A percentile compares a stretch with the other conserved stretches of the same genome.
These are phyloP conservation scores for Andrena camellia DNA, from an alignment of 2,888 invertebrate genomes.

Conservation along the genomic window DNA sequence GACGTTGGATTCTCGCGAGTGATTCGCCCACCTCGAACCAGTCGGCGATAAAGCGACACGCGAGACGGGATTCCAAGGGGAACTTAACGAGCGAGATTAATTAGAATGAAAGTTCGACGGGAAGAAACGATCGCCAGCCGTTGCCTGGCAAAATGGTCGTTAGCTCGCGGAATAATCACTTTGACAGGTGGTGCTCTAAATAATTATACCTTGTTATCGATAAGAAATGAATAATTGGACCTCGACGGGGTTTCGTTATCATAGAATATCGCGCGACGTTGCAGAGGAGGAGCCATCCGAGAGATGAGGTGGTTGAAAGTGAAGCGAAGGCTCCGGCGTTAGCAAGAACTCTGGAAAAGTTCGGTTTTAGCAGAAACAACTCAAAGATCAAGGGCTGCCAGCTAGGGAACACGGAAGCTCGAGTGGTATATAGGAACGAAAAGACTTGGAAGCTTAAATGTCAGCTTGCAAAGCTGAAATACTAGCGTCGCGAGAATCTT, in stretches of 20 bases:
- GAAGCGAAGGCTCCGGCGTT: background rate
- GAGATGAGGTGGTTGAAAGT: background rate
- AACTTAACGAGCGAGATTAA: slow-evolving; percentile 27
- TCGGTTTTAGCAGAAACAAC: background rate
- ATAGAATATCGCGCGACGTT: background rate
- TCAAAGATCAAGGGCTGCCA: background rate
- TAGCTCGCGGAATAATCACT: slow-evolving; percentile 30
- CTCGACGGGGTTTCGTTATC: background rate
- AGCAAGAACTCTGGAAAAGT: background rate
- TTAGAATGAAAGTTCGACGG: slow-evolving; percentile 6
- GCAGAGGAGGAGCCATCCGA: too few relatives aligned
- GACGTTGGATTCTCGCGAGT: background rate
- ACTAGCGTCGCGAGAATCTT: background rate
- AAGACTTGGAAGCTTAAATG: background rate
- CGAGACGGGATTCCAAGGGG: slow-evolving; percentile 1
- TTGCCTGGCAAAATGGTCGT: slow-evolving; percentile 34
- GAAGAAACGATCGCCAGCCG: slow-evolving; percentile 14
- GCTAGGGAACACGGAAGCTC: background rate
- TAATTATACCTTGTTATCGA: slow-evolving; percentile 33
- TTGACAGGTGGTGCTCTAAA: slow-evolving; percentile 16
- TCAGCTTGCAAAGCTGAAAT: background rate
- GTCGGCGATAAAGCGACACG: slow-evolving; percentile 28
- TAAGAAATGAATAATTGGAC: slow-evolving; percentile 15
- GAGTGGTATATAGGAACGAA: background rate
- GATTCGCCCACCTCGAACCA: background rate